Evolutionary conservation across 2,888 invertebrate genomes (phyloP).

Genomic region (Cetonia aurata): DNA sequence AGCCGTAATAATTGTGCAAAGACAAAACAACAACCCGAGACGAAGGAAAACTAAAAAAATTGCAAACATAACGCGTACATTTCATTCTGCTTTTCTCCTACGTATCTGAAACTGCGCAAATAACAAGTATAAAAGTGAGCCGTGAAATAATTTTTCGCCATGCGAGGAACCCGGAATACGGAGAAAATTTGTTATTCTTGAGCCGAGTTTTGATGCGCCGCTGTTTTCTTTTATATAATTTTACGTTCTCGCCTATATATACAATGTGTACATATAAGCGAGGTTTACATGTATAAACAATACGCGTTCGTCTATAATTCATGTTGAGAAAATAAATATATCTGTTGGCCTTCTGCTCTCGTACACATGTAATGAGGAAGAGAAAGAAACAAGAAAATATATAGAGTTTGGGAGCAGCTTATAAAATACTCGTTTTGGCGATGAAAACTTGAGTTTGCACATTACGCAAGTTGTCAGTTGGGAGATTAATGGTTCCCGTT

Average conservation of each 20-base stretch:
- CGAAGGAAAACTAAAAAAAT: not conserved
- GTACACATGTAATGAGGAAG: not conserved
- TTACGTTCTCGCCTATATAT: conserved; percentile 3
- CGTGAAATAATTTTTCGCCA: not conserved
- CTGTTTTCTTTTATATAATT: conserved; percentile 9
- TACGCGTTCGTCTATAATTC: conserved; percentile 1
- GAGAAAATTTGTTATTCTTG: conserved; percentile 17
- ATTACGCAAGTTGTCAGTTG: no score
- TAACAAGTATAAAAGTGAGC: conserved; percentile 15
- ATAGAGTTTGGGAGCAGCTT: no score
- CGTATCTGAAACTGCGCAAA: no score
- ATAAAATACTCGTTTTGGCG: no score
- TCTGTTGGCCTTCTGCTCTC: not conserved
- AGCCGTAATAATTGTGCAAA: not conserved
- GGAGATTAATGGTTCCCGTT: no score
- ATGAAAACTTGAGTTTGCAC: no score
- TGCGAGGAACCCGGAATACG: not conserved
- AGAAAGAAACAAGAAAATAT: not conserved
- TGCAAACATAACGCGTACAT: conserved; percentile 3
- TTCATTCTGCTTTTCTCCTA: not conserved
- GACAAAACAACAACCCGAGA: conserved; percentile 9
- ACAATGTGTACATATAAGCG: not conserved
- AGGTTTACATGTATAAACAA: conserved; percentile 7
- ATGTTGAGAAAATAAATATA: conserved; percentile 1
- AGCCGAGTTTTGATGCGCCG: not conserved